Conservation (phyloP, 2,113 vertebrate genomes). For the Mesocricetus auratus region DNA sequence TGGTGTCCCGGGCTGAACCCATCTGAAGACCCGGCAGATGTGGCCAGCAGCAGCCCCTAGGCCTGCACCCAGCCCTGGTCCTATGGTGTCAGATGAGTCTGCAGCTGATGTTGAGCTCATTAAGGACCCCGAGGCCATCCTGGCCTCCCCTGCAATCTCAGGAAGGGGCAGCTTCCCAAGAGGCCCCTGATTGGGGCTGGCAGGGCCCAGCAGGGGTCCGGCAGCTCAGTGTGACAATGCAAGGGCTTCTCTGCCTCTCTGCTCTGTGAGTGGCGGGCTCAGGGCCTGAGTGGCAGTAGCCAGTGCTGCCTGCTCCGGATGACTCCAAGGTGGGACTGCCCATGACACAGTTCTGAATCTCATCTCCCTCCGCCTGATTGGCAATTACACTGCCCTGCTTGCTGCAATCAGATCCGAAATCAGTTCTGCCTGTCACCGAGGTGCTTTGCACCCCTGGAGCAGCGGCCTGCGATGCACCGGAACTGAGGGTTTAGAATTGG, state of each 20-base stretch:
- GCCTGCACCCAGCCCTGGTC: not conserved
- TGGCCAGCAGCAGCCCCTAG: not conserved
- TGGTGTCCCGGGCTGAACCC: not conserved
- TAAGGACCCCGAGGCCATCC: not conserved
- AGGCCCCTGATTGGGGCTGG: constrained; percentile 56
- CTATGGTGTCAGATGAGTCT: not conserved
- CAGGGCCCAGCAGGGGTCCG: constrained; percentile 31
- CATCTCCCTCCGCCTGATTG: constrained; percentile 47
- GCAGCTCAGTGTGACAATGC: not conserved
- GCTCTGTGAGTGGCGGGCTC: constrained; percentile 19
- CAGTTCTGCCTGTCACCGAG: not conserved
- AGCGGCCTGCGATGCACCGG: not conserved
- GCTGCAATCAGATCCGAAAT: constrained; percentile 68
- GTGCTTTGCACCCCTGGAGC: not conserved
- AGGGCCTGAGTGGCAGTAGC: not conserved
- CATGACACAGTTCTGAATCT: constrained; percentile 1
- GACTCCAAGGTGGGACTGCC: not conserved
- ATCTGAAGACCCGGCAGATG: not conserved
- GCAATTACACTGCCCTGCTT: constrained; percentile 56
- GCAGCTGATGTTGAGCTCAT: not conserved
- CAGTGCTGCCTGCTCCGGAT: not conserved
- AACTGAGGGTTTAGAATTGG: not conserved
- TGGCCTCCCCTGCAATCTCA: not conserved
- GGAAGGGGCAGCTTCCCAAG: not conserved
- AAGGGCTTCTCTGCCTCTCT: not conserved